Evolutionary conservation across 2,888 invertebrate genomes (phyloP), one percentile per base, ranked within the genome.

Genomic region (Matsumyia berberina): DNA sequence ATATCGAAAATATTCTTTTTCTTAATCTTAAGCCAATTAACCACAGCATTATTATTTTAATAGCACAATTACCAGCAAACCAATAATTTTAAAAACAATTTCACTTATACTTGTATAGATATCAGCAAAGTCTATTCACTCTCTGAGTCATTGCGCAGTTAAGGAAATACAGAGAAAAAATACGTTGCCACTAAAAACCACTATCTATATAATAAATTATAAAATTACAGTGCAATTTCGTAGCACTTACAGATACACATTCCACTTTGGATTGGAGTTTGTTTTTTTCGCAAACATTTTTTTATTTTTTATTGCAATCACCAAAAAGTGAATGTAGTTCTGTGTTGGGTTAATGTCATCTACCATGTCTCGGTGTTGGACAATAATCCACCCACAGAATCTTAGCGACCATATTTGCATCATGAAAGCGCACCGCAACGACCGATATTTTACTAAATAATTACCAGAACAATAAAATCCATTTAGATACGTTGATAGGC

Each of bases 271-370:
- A 46, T 31, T 55, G 9, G 15, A 55, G 42, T 6, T 44, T n/a
- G 24, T 24, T 24, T 24, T 24, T 24, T 24, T 24, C 24, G n/a
- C n/a, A n/a, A n/a, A n/a, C 24, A 24, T 24, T 12, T 31, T 8
- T 31, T 31, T 5, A 5, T 29, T 17, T 12, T 35, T 42, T 46
- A 24, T 44, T 46, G 19, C 12, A 46, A 29, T 72, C 37, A 58
- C 58, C 37, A 17, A 73, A 73, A 70, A 78, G 78, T 78, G 78
- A 78, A 81, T 81, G 81, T 70, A 33, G 60, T 62, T 69, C 44
- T 62, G 70, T 55, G 39, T 46, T 33, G 44, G 37, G 58, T 67
- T 60, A 73, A 66, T 80, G 79, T 39, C 80, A 62, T 74, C 73
- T 57, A 49, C 73, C 49, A 49, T 35, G 46, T 17, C 15, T 44